Evolutionary conservation across 2,797 vertebrate genomes (phyloP), one percentile per base, ranked within the genome.

Genomic region (Syngnathus acus): DNA sequence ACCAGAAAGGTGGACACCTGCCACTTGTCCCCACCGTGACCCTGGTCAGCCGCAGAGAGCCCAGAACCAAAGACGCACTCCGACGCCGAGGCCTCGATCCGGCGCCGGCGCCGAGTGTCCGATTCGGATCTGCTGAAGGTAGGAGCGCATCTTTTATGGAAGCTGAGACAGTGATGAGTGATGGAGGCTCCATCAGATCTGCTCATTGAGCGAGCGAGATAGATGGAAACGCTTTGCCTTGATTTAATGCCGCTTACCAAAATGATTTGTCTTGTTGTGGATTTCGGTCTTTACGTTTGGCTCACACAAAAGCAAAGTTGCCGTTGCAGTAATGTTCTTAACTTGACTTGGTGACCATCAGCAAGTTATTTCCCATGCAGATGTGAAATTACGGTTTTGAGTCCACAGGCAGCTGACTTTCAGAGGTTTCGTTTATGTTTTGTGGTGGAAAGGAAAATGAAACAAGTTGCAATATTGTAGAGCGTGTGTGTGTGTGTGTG

Each of bases 1-100:
- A 83, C 23, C 74, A 68, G 69, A 84, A 71, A 73, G 63, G 68
- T 0, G 47, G 54, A 57, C 64, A 5, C 75, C 82, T n/a, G 51
- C 73, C 76, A 17, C 71, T 69, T 59, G 80, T 91, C 23, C 87
- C 90, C 42, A 91, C 91, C 0, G 90, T 92, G 67, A 89, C 78
- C 14, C 82, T 92, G 71, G 88, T 88, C 78, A 91, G 82, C 78
- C 83, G 79, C 76, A 81, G 87, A 26, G 74, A 73, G 69, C 70
- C 75, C 43, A 69, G 65, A 59, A 80, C 85, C 8, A 88, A 82
- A 61, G 76, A 68, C 6, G 73, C 74, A 67, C 71, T 70, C 45
- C 80, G 65, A 42, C 74, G 70, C 1, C 66, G 71, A 62, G 73
- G 53, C 68, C 73, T 73, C 3, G 74, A 82, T 59, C 75, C 66